Evolutionary conservation across 2,113 vertebrate genomes (phyloP).

Genomic region (Galeopterus variegatus): DNA sequence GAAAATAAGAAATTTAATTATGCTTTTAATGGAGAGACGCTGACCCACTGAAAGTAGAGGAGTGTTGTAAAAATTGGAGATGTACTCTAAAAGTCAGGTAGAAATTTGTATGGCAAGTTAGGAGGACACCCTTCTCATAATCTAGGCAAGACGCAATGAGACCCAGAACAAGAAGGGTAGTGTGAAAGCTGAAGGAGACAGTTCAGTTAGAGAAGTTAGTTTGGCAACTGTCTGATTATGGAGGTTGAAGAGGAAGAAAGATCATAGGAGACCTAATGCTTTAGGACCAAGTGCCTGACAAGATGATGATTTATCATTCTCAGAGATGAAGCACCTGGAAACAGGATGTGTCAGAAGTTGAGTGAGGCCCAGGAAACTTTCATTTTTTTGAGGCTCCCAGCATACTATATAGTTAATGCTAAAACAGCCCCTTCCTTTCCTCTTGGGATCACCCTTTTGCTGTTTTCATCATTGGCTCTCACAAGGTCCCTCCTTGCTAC

Average conservation of each 20-base stretch:
- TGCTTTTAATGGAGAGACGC: neutral
- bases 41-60: neutral
- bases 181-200: neutral
- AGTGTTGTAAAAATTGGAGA: neutral
- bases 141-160: neutral
- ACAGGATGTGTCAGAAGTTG: neutral
- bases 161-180: accelerated
- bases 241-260: neutral
- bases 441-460: neutral
- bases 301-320: neutral
- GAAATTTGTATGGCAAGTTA: neutral
- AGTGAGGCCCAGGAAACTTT: neutral
- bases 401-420: neutral
- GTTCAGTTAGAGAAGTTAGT: neutral
- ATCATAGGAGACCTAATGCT: neutral
- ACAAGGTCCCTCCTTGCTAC: neutral
- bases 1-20: neutral
- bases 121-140: neutral
- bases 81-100: neutral
- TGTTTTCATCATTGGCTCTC: neutral
- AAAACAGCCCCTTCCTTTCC: neutral
- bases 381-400: neutral
- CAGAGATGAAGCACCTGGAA: neutral
- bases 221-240: neutral
- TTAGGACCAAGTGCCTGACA: neutral